phyloP scores from a whole-genome alignment of 2,888 invertebrate species.

The Drosophila fungiperda region DNA sequence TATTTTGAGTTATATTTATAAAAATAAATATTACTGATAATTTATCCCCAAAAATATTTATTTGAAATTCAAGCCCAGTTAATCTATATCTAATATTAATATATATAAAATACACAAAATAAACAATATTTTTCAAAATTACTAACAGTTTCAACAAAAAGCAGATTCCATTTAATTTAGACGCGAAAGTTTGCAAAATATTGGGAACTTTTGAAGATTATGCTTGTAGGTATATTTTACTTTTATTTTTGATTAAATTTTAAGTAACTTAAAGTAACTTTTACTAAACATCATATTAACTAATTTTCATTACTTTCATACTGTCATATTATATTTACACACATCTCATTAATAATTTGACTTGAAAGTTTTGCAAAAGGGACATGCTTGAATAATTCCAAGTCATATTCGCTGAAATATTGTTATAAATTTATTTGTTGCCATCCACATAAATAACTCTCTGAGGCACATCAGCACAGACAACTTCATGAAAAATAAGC shows the following conservation, averaged over 20 bases:
- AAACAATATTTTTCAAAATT: neutral
- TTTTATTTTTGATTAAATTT: neutral
- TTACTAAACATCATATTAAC: neutral
- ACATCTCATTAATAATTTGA: neutral
- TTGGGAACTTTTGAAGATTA: neutral
- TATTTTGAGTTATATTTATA: neutral
- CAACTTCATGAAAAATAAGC: neutral
- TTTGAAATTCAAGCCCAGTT: neutral
- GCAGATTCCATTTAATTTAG: neutral
- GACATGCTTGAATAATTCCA: neutral
- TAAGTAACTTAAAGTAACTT: neutral
- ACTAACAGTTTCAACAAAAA: neutral
- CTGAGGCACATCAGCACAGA: neutral
- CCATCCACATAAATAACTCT: neutral
- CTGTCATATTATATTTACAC: neutral
- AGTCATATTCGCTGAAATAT: neutral
- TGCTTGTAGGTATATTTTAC: neutral
- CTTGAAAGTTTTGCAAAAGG: neutral
- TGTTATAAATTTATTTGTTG: constrained; percentile 3
- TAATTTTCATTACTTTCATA: neutral
- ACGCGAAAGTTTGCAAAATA: neutral
- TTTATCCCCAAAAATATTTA: neutral
- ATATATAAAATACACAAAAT: neutral
- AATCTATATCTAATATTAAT: too few species aligned
- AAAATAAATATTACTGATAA: neutral